Evolutionary conservation across 30 jellyfish, hydroid and myxozoan genomes (phyloP).

Genomic region (Cassiopea andromeda): DNA sequence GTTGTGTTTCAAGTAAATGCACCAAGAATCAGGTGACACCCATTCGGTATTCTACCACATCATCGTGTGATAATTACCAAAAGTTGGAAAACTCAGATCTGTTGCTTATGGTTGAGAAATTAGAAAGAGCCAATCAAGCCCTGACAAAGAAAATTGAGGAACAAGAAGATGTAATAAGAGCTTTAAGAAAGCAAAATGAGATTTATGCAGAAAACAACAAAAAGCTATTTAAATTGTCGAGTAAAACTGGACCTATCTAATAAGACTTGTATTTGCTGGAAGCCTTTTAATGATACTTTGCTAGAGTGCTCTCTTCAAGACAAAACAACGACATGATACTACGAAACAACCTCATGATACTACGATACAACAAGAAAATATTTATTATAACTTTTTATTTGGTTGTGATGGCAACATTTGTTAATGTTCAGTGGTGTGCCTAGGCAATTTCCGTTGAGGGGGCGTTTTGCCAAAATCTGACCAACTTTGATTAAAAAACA

Average conservation of each 20-base stretch:
- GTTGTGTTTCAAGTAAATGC: neutral
- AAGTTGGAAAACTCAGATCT: neutral
- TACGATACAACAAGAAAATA: too few species aligned
- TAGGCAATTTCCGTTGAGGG: too few species aligned
- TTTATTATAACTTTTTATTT: too few species aligned
- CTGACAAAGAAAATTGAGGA: slow-evolving; percentile 46
- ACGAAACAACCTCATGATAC: too few species aligned
- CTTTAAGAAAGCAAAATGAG: slow-evolving; percentile 63
- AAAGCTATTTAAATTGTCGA: slow-evolving; percentile 61
- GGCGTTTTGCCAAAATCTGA: too few species aligned
- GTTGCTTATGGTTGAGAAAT: slow-evolving; percentile 39
- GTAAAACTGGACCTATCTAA: neutral
- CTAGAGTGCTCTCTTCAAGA: too few species aligned
- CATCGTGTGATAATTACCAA: neutral
- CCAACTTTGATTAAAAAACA: too few species aligned
- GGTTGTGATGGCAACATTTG: too few species aligned
- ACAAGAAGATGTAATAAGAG: slow-evolving; percentile 67
- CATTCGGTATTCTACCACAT: neutral
- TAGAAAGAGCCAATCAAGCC: slow-evolving; percentile 59
- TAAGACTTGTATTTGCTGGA: too few species aligned
- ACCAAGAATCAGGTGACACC: neutral
- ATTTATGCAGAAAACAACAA: slow-evolving; percentile 57
- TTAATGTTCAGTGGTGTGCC: too few species aligned
- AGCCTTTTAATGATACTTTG: too few species aligned
- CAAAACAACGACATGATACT: too few species aligned